These are phyloP conservation scores for Malurus splendens DNA, from an alignment of 2,797 vertebrate species.

Conservation along the genomic window DNA sequence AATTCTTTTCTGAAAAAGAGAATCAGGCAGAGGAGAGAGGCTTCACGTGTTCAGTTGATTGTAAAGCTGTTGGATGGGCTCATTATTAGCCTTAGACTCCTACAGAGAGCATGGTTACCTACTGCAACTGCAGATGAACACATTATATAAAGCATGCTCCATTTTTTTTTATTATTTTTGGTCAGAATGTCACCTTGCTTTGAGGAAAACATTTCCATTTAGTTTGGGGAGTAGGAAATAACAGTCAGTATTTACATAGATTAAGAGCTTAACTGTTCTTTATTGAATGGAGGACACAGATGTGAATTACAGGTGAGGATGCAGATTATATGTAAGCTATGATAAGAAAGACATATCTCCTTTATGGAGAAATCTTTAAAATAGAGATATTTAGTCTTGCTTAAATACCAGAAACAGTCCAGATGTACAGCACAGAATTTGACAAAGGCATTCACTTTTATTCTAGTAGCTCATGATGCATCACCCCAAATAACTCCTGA, in stretches of 20 bases:
- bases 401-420: neutral
- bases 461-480: neutral
- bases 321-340: neutral
- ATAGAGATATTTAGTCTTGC: neutral
- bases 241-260: neutral
- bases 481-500: neutral
- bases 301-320: neutral
- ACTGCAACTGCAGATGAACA: neutral
- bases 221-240: neutral
- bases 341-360: neutral
- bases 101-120: rapidly evolving
- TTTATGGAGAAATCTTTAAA: neutral
- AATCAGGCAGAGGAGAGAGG: neutral
- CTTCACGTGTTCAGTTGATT: neutral
- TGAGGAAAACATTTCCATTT: neutral
- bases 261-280: neutral
- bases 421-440: neutral
- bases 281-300: neutral
- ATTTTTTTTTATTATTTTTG: neutral
- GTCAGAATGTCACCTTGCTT: neutral
- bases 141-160: neutral
- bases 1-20: neutral
- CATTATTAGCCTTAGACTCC: neutral
- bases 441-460: neutral
- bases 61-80: neutral